phyloP scores from a whole-genome alignment of 2,888 invertebrate species.

The Phania funesta region DNA sequence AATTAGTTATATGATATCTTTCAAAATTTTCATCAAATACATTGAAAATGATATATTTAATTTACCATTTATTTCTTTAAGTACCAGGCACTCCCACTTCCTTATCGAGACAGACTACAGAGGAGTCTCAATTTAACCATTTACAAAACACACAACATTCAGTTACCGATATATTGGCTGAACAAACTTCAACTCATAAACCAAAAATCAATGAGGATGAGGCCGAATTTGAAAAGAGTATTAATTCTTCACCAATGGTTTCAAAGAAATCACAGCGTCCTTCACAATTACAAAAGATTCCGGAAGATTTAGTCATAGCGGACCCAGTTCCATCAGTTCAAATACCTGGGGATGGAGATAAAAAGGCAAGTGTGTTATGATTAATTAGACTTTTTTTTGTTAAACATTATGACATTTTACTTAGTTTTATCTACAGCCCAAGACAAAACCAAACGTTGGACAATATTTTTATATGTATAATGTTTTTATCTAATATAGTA shows the following conservation, averaged over 20 bases:
- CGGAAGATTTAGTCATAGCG: slow-evolving; percentile 51
- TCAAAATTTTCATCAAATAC: neutral
- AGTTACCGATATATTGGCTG: slow-evolving; percentile 59
- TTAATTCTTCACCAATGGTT: slow-evolving; percentile 25
- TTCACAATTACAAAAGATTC: slow-evolving; percentile 67
- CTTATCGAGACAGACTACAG: slow-evolving; percentile 79
- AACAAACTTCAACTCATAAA: slow-evolving; percentile 48
- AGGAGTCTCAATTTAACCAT: slow-evolving; percentile 76
- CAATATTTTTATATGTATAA: no score
- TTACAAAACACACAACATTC: slow-evolving; percentile 71
- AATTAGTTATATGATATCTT: no score
- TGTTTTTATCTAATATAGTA: no score
- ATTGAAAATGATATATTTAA: no score
- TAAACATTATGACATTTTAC: neutral
- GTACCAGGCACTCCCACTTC: slow-evolving; percentile 81
- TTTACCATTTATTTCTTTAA: slow-evolving; percentile 52
- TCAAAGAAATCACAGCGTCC: slow-evolving; percentile 38
- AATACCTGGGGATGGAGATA: slow-evolving; percentile 74
- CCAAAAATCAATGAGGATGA: slow-evolving; percentile 44
- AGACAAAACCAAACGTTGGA: no score
- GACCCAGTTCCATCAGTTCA: slow-evolving; percentile 41
- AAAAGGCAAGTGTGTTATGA: slow-evolving; percentile 73
- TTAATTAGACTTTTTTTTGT: neutral
- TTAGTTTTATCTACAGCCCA: no score
- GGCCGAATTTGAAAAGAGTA: slow-evolving; percentile 24